These are phyloP conservation scores for Sebastes trivittatus DNA, from an alignment of 2,797 vertebrate genomes.

Conservation along the genomic window DNA sequence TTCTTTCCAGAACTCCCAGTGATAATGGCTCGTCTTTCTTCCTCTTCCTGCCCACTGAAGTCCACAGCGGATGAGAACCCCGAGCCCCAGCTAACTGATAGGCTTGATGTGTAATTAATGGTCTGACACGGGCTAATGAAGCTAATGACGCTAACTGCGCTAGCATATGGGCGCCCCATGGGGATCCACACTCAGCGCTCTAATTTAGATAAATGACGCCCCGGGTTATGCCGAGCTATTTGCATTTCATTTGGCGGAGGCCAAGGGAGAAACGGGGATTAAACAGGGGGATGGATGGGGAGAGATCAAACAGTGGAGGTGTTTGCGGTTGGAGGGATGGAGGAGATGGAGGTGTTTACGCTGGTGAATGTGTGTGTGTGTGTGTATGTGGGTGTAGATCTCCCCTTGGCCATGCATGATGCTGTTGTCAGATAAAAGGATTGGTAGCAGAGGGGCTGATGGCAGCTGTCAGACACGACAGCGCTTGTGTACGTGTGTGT, in stretches of 20 bases:
- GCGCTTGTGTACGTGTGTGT: not conserved
- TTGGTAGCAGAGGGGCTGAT: constrained; percentile 37
- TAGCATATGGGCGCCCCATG: constrained; percentile 77
- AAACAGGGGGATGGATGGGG: constrained; percentile 57
- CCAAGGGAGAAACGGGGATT: constrained; percentile 63
- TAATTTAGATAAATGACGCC: constrained; percentile 83
- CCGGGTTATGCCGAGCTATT: constrained; percentile 75
- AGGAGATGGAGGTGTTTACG: constrained; percentile 56
- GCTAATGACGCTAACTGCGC: constrained; percentile 79
- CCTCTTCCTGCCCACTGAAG: constrained; percentile 9
- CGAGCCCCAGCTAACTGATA: constrained; percentile 65
- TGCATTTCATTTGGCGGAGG: constrained; percentile 76
- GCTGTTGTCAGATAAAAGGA: constrained; percentile 58
- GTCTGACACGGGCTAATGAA: constrained; percentile 78
- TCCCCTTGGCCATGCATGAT: constrained; percentile 47
- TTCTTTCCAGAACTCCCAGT: not conserved
- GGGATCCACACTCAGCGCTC: constrained; percentile 70
- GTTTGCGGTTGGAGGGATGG: constrained; percentile 33
- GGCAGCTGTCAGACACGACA: constrained; percentile 32
- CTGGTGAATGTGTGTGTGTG: constrained; percentile 16
- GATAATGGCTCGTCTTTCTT: constrained; percentile 1
- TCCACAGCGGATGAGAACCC: constrained; percentile 43
- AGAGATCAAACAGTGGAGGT: constrained; percentile 61
- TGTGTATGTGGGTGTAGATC: constrained; percentile 23
- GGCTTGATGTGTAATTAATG: constrained; percentile 81